These are phyloP conservation scores for Drosophila punjabiensis DNA, from an alignment of 1,140 invertebrate species.

Conservation along the genomic window DNA sequence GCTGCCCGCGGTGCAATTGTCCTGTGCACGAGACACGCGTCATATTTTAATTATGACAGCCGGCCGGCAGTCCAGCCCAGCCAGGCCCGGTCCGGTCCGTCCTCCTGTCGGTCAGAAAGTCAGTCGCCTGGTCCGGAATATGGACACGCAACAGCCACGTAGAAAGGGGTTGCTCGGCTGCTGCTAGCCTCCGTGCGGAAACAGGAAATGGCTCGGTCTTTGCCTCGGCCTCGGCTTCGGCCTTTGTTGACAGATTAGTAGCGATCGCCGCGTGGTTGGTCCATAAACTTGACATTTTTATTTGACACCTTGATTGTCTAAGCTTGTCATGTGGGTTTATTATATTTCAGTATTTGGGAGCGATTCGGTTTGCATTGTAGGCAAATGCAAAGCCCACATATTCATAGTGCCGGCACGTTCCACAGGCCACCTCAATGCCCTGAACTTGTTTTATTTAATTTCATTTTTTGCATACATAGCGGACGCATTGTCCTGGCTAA, in stretches of 20 bases:
- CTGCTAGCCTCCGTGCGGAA: slow-evolving; percentile 49
- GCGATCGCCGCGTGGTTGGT: slow-evolving; percentile 51
- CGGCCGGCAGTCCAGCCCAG: slow-evolving; percentile 33
- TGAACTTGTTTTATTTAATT: slow-evolving; percentile 2
- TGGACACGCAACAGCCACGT: slow-evolving; percentile 46
- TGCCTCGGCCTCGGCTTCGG: slow-evolving; percentile 34
- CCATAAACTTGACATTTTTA: slow-evolving; percentile 79
- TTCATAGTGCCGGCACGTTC: slow-evolving; percentile 63
- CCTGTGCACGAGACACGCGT: slow-evolving; percentile 75
- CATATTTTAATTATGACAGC: slow-evolving; percentile 85
- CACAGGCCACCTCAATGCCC: slow-evolving; percentile 13
- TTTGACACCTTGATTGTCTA: slow-evolving; percentile 81
- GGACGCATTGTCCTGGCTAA: slow-evolving; percentile 59
- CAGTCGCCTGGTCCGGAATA: slow-evolving; percentile 36
- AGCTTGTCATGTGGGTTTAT: slow-evolving; percentile 64
- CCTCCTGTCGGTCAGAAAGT: slow-evolving; percentile 46
- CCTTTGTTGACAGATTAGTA: slow-evolving; percentile 82
- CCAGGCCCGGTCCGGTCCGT: slow-evolving; percentile 9
- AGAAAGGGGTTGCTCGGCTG: slow-evolving; percentile 39
- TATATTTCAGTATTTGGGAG: background rate
- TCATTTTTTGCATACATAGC: slow-evolving; percentile 36
- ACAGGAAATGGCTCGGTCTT: slow-evolving; percentile 61
- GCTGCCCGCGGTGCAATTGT: slow-evolving; percentile 62
- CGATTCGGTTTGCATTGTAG: slow-evolving; percentile 14
- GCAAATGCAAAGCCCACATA: slow-evolving; percentile 60